Evolutionary conservation across 2,797 vertebrate species (phyloP), one percentile per base, ranked within the genome.

Genomic region (Arrhamphus sclerolepis): DNA sequence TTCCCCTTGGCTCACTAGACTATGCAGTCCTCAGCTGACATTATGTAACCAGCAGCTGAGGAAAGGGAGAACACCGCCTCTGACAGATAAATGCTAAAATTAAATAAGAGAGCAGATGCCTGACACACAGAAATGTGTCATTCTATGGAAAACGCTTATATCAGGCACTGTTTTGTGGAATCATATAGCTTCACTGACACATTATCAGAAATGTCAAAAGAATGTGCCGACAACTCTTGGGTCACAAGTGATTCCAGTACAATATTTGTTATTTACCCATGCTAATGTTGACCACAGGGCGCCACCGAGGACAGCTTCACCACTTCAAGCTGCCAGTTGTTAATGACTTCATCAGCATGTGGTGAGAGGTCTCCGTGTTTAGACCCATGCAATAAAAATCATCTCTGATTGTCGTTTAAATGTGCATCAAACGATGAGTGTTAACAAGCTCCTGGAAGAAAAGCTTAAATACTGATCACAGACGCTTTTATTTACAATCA

Each of bases 21-120:
- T 55, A 72, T 74, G 63, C 34, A 59, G 69, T 82, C 75, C 69
- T 81, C 66, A 50, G 66, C 75, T 71, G 60, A 53, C 46, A 65
- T 91, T 91, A 90, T 82, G 70, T 87, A 92, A 92, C 55, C 58
- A 47, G 73, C 79, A 87, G 80, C 83, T 75, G 81, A 70, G 72
- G 70, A 77, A 14, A 62, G 76, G 62, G 68, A 19, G 41, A 75
- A 65, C 62, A 56, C 50, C 66, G 69, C 58, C 63, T 77, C 75
- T 57, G 70, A 81, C 78, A 72, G 83, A 83, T 59, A 81, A 77
- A 66, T 57, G 63, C 72, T 74, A 46, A 71, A 85, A 88, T 89
- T 64, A 76, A 86, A 82, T 75, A 72, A 76, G 29, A n/a, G 49
- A 56, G 46, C 42, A 39, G 51, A 44, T 56, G 54, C 31, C 64